Conservation (phyloP, 2,888 invertebrate species). For the Yponomeuta sedellus region DNA sequence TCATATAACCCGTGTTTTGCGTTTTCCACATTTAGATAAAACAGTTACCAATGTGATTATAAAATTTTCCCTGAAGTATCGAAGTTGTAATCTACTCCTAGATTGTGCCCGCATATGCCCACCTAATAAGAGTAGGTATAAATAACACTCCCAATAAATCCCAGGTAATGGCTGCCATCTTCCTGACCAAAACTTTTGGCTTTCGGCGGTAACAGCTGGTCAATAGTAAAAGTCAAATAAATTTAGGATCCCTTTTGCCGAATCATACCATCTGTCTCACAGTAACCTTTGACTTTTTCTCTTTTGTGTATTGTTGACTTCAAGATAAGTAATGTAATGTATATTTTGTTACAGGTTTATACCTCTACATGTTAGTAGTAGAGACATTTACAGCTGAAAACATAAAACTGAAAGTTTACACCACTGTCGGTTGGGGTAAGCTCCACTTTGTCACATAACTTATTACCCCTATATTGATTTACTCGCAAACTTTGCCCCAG, state of each 20-base stretch:
- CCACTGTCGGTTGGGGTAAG: constrained; percentile 93
- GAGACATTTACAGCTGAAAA: constrained; percentile 91
- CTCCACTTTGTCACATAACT: constrained; percentile 26
- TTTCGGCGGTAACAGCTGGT: too few species aligned
- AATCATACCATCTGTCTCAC: not conserved
- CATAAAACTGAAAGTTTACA: constrained; percentile 87
- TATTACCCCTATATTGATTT: not conserved
- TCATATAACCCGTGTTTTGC: too few species aligned
- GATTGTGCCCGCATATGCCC: too few species aligned
- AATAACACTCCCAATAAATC: not conserved
- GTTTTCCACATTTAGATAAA: too few species aligned
- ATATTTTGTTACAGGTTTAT: constrained; percentile 80
- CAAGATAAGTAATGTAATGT: not conserved
- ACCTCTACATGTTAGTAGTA: constrained; percentile 91
- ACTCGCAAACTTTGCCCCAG: not conserved
- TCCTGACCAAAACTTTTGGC: not conserved
- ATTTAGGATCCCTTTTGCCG: not conserved
- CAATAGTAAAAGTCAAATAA: constrained; percentile 4
- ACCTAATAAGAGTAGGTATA: too few species aligned
- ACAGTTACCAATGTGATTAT: too few species aligned
- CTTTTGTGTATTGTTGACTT: too few species aligned
- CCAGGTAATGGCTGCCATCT: not conserved
- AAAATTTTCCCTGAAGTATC: too few species aligned
- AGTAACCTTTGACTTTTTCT: too few species aligned
- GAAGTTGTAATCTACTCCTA: too few species aligned